Evolutionary conservation across 2,113 vertebrate genomes (phyloP), one percentile per base, ranked within the genome.

Genomic region (Pygoscelis antarcticus): DNA sequence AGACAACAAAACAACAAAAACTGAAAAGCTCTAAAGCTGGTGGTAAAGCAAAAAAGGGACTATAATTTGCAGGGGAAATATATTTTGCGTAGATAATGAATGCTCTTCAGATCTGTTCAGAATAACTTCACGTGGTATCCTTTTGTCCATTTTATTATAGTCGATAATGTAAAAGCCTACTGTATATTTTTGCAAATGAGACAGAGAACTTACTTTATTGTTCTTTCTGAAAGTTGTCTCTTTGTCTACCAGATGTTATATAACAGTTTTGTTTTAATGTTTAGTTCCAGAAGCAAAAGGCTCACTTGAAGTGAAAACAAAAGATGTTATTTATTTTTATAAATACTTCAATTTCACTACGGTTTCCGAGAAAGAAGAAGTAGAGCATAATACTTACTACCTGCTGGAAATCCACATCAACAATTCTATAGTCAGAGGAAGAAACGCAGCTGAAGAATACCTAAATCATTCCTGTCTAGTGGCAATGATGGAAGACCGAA

Each of bases 321-420:
- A 95, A 79, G 91, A 96, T 66, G 60, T 82, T 79, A 30, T 32
- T 65, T 96, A 82, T 77, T 96, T 96, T 75, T 83, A 95, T 88
- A 93, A 93, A 72, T 86, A 97, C 88, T 97, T 98, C 34, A 91
- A 98, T 85, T 87, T 98, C 92, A 92, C 90, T 23, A 57, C 5
- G 26, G n/a, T 75, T 95, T 94, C 95, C 17, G 13, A 54, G 8
- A 70, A 79, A 64, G 97, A 92, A 47, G 77, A 91, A 66, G 20
- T 84, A 54, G 89, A 95, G 34, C 75, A 66, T 26, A 95, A 90
- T 16, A 57, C 16, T 16, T 93, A 91, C 60, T 98, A 96, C 30
- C 9, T 91, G 40, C 89, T 97, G 62, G 95, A 97, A 93, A 79
- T 93, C 18, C 65, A 81, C 51, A 69, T 93, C 69, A 92, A 76